Percentiles rank a stretch among this genome's conserved stretches.
phyloP scores from a whole-genome alignment of 2,797 vertebrate species.

The Anguilla marmorata region DNA sequence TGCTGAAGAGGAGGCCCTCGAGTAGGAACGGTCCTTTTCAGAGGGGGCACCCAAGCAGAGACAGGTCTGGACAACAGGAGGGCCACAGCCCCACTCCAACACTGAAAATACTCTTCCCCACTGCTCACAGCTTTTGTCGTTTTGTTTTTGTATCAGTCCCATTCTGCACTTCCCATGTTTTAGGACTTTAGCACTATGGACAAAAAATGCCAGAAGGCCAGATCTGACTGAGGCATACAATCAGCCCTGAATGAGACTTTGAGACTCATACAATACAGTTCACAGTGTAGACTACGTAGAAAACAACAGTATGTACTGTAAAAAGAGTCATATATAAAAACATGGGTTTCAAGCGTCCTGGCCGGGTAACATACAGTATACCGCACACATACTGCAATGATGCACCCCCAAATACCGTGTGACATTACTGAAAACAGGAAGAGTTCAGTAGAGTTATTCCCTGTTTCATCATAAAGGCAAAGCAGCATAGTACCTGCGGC shows the following conservation, averaged over 20 bases:
- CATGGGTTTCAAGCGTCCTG: too few species aligned
- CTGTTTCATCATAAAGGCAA: background rate
- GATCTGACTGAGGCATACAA: background rate
- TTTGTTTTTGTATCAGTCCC: background rate
- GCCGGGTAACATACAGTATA: too few species aligned
- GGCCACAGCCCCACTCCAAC: background rate
- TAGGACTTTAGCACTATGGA: background rate
- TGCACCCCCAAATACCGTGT: too few species aligned
- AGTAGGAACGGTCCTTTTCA: background rate
- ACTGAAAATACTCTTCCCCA: background rate
- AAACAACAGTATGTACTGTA: background rate
- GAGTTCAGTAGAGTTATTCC: background rate
- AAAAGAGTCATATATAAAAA: background rate
- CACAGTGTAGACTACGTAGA: background rate
- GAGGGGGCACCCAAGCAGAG: conserved; percentile 22
- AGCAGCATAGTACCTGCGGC: background rate
- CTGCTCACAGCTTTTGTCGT: background rate
- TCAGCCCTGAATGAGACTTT: background rate
- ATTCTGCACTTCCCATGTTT: background rate
- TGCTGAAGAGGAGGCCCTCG: background rate
- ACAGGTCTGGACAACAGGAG: background rate
- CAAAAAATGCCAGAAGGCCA: background rate
- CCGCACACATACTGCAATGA: too few species aligned
- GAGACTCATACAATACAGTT: background rate
- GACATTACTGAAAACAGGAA: background rate